phyloP scores from a whole-genome alignment of 2,888 invertebrate genomes.

The Tortricodes alternella region DNA sequence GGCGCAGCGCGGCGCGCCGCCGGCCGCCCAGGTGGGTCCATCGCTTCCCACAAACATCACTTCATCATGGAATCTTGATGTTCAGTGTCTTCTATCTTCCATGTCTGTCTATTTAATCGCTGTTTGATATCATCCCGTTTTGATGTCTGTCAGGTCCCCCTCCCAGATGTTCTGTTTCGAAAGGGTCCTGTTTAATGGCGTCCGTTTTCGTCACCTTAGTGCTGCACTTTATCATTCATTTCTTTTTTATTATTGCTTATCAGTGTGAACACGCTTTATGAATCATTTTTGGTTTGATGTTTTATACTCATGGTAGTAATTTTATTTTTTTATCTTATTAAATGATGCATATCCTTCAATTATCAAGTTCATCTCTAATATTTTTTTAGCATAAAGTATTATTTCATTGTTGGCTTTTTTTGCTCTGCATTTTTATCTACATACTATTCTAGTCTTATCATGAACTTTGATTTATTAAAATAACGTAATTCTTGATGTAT shows the following conservation, averaged over 20 bases:
- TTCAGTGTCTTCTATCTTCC: conserved; percentile 60
- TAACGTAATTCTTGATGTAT: neutral
- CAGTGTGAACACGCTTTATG: conserved; percentile 21
- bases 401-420: conserved; percentile 42
- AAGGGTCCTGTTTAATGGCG: conserved; percentile 23
- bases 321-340: conserved; percentile 27
- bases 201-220: conserved; percentile 34
- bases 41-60: conserved; percentile 48
- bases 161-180: conserved; percentile 24
- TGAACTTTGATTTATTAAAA: neutral
- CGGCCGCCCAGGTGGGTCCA: conserved; percentile 82
- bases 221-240: conserved; percentile 48
- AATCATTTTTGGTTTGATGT: conserved; percentile 16
- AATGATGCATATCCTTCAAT: conserved; percentile 32
- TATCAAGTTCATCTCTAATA: conserved; percentile 28
- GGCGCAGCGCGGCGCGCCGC: conserved; percentile 70
- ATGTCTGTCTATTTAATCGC: conserved; percentile 34
- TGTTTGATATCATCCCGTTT: conserved; percentile 33
- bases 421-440: conserved; percentile 78
- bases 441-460: conserved; percentile 47
- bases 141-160: conserved; percentile 30
- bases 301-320: conserved; percentile 27
- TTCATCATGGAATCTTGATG: conserved; percentile 52
- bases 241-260: conserved; percentile 22
- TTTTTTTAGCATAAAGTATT: conserved; percentile 10